phyloP scores from a whole-genome alignment of 2,113 vertebrate genomes.

The Rhodinocichla rosea region DNA sequence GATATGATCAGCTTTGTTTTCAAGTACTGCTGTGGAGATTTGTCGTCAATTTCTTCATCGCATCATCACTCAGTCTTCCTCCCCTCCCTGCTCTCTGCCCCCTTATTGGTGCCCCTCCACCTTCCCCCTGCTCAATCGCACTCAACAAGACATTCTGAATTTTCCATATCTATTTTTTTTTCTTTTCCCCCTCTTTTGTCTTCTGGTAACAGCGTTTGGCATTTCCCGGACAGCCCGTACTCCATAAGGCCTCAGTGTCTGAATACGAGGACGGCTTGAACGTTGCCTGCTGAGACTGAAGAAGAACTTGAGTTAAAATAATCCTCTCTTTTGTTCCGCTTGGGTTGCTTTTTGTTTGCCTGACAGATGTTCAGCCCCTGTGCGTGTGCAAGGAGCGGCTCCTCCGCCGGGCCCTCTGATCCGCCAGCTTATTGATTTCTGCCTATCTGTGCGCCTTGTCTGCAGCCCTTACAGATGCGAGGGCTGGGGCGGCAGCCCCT shows the following conservation, averaged over 20 bases:
- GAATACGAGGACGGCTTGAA: slow-evolving; percentile 66
- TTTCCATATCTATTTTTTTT: slow-evolving; percentile 25
- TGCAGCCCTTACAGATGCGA: slow-evolving; percentile 46
- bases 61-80: neutral
- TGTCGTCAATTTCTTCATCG: neutral
- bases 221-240: slow-evolving; percentile 57
- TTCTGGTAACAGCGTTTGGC: slow-evolving; percentile 55
- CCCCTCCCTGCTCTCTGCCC: neutral
- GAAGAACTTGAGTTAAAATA: slow-evolving; percentile 75
- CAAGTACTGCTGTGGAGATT: neutral
- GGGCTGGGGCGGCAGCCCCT: slow-evolving; percentile 4
- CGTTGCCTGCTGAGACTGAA: slow-evolving; percentile 71
- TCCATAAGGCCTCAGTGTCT: slow-evolving; percentile 58
- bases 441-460: slow-evolving; percentile 38
- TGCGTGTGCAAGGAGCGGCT: slow-evolving; percentile 40
- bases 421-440: slow-evolving; percentile 63
- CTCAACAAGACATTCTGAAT: slow-evolving; percentile 19
- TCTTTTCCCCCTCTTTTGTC: slow-evolving; percentile 18
- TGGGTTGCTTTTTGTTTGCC: slow-evolving; percentile 71
- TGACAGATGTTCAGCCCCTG: slow-evolving; percentile 74
- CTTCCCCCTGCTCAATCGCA: neutral
- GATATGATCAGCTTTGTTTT: neutral
- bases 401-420: slow-evolving; percentile 56
- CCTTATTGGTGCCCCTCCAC: neutral
- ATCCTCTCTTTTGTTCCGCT: slow-evolving; percentile 74